Percentiles rank a stretch among this genome's conserved stretches.
Conservation (phyloP, 2,113 vertebrate species). For the Cebidichthys violaceus region DNA sequence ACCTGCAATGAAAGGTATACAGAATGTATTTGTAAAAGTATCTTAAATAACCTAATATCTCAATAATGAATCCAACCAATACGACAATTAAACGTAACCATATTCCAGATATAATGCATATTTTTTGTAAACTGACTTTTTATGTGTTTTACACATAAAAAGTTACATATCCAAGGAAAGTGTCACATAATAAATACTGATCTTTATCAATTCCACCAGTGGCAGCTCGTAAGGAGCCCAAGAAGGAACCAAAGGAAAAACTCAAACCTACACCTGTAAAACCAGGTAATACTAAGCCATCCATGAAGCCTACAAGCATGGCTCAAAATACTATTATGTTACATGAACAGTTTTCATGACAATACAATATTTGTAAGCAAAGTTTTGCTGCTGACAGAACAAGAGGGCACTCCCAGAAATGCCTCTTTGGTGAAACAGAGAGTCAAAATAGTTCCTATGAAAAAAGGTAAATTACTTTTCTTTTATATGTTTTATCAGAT, state of each 20-base stretch:
- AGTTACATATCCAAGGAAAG: not conserved
- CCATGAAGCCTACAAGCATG: no score
- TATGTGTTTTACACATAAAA: not conserved
- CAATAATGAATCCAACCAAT: not conserved
- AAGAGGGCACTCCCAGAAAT: constrained; percentile 44
- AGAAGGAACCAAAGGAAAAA: not conserved
- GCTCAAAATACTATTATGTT: no score
- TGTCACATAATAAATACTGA: not conserved
- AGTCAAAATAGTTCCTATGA: constrained; percentile 64
- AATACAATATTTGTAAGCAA: no score
- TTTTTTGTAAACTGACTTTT: not conserved
- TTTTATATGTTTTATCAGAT: not conserved
- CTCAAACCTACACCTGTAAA: not conserved
- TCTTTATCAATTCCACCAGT: not conserved
- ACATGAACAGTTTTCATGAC: no score
- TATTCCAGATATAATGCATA: not conserved
- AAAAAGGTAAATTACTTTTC: constrained; percentile 49
- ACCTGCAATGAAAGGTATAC: constrained; percentile 48
- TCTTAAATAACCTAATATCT: not conserved
- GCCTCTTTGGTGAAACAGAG: constrained; percentile 53
- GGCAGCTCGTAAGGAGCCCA: not conserved
- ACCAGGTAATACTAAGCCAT: no score
- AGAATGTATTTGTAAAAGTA: constrained; percentile 12
- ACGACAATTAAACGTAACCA: not conserved
- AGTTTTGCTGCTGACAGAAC: constrained; percentile 38